phyloP scores from a whole-genome alignment of 2,797 vertebrate species.

The Centropyge bicolor region DNA sequence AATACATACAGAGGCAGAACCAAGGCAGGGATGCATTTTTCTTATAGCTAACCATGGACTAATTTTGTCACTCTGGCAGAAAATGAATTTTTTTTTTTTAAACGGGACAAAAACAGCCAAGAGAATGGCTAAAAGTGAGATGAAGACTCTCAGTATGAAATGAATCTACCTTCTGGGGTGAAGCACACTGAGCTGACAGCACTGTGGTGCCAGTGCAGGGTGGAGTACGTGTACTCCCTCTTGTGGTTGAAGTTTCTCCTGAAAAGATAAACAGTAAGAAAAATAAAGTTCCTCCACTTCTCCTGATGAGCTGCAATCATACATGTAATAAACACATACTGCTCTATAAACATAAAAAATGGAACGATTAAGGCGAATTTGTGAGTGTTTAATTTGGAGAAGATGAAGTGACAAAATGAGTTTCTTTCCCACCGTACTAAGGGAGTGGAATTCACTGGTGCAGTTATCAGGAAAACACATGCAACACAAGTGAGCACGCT shows the following conservation, averaged over 20 bases:
- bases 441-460: background rate
- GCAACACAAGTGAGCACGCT: background rate
- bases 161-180: constrained; percentile 89
- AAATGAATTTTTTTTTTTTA: background rate
- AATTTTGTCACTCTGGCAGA: background rate
- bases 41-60: background rate
- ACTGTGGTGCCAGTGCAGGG: constrained; percentile 94
- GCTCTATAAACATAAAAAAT: background rate
- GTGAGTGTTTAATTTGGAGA: background rate
- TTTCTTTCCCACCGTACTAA: background rate
- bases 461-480: background rate
- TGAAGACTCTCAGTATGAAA: background rate
- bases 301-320: background rate
- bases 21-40: background rate
- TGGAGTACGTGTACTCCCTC: constrained; percentile 91
- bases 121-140: background rate
- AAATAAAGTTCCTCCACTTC: background rate
- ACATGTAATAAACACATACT: background rate
- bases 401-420: background rate
- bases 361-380: background rate
- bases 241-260: constrained; percentile 93
- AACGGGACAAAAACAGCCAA: background rate
- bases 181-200: constrained; percentile 91
- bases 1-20: background rate
- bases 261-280: constrained; percentile 4